Base-by-base conservation (phyloP, 2,888 invertebrate species). In the Torymus tubicola region DNA sequence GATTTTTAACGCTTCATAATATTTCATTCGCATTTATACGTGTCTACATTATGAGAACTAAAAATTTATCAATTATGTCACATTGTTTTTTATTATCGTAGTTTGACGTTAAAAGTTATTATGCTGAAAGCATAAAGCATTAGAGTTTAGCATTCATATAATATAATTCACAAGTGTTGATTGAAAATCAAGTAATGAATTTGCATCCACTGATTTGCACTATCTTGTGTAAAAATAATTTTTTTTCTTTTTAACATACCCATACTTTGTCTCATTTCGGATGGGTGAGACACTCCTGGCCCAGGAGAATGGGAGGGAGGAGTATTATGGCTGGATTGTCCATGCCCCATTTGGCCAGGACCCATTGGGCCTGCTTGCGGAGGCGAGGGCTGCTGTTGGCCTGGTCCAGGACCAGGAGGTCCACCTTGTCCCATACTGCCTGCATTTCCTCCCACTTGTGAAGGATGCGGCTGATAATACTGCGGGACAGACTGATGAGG, bases 401-500 rank as follows among this genome's bases (percentile, higher is more conserved):
- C 76, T 18, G 75, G 73, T 12, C 53, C 16, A 50, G 80, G 80
- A 0, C 86, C 87, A 63, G 84, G 85, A 31, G 88, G 89, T 63
- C 87, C 88, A 0, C 88, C 84, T 63, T 87, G 82, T 78, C 82
- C 82, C 78, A 82, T 82, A 77, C 13, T 78, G 52, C 77, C 63
- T 50, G 80, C 70, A 74, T 63, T 80, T 31, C 70, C 82, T n/a
- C 79, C 79, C 0, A 79, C 81, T 82, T 82, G 82, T 11, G 82
- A 74, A 67, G 82, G 82, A 67, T 82, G 82, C 24, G 78, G 81
- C 64, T 81, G 81, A 78, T 82, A 82, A 82, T 82, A 82, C 80
- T 90, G 90, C 0, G 89, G 88, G 83, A 90, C 90, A 2, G 89
- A 83, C 85, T 90, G 90, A 80, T 86, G 89, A 61, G 88, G 89